phyloP scores from a whole-genome alignment of 2,797 vertebrate genomes.

The Malacoraja senta region DNA sequence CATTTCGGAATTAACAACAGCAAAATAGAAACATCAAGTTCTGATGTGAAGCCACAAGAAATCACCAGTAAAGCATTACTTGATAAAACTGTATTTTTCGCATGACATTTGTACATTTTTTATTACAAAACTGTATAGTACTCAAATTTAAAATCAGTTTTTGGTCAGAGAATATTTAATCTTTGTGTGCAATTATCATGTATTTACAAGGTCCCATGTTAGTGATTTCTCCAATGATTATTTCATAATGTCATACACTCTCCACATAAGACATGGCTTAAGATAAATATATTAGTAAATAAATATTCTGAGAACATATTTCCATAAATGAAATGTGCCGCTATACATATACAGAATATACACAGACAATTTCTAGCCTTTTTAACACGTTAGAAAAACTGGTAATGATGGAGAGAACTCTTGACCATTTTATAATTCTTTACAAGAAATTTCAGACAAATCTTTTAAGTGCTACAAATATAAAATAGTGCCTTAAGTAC shows the following conservation, averaged over 20 bases:
- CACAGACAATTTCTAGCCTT: conserved; percentile 84
- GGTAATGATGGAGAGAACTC: conserved; percentile 84
- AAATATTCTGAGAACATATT: conserved; percentile 99
- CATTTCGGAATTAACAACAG: background rate
- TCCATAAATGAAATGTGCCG: conserved; percentile 99
- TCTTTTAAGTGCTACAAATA: conserved; percentile 96
- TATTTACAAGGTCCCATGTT: conserved; percentile 94
- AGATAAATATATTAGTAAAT: conserved; percentile 99
- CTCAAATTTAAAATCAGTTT: conserved; percentile 90
- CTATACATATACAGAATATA: conserved; percentile 98
- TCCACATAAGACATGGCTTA: conserved; percentile 98
- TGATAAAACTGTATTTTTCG: conserved; percentile 97
- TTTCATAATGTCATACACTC: conserved; percentile 80
- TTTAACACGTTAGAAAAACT: conserved; percentile 73
- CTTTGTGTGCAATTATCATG: conserved; percentile 94
- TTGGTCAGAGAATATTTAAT: conserved; percentile 89
- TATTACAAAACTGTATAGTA: conserved; percentile 96
- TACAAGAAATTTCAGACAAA: conserved; percentile 83
- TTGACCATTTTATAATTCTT: conserved; percentile 75
- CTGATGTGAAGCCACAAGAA: background rate
- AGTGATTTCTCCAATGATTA: conserved; percentile 83
- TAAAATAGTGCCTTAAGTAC: conserved; percentile 91
- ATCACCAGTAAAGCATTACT: conserved; percentile 43
- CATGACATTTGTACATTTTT: conserved; percentile 93
- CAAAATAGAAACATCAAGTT: background rate